Conservation (phyloP, 2,113 vertebrate genomes). For the Aphyosemion australe region DNA sequence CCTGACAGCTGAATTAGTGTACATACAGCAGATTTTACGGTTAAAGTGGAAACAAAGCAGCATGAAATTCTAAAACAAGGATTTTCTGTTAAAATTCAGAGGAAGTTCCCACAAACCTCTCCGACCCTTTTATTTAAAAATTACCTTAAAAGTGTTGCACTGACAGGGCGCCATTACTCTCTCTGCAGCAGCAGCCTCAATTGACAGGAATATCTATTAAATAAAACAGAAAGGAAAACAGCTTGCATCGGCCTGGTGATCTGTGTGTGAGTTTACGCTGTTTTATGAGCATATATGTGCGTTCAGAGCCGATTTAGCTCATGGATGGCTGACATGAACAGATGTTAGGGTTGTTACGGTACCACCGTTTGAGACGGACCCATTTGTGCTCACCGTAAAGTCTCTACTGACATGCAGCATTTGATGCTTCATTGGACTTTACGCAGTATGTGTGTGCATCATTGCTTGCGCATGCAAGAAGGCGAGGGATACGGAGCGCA, state of each 20-base stretch:
- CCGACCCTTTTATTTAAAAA: constrained; percentile 56
- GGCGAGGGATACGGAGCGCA: background rate
- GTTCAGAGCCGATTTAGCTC: constrained; percentile 34
- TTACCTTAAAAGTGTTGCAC: constrained; percentile 43
- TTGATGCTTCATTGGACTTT: constrained; percentile 53
- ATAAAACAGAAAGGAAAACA: constrained; percentile 44
- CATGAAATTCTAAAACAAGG: constrained; percentile 40
- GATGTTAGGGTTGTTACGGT: constrained; percentile 55
- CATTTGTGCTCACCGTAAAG: constrained; percentile 34
- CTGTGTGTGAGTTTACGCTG: constrained; percentile 49
- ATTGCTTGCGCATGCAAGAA: constrained; percentile 10
- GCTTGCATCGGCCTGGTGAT: constrained; percentile 43
- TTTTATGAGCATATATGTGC: constrained; percentile 42
- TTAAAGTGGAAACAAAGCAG: constrained; percentile 52
- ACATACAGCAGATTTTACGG: constrained; percentile 43
- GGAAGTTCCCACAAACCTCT: constrained; percentile 54
- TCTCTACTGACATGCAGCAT: constrained; percentile 37
- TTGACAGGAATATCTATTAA: constrained; percentile 52
- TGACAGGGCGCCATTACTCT: constrained; percentile 44
- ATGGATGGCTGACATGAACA: constrained; percentile 64
- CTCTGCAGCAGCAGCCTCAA: constrained; percentile 32
- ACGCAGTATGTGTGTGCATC: constrained; percentile 13
- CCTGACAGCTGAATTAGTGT: constrained; percentile 54
- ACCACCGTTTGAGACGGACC: constrained; percentile 41
- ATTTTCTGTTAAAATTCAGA: constrained; percentile 35